Conservation (phyloP, 2,888 invertebrate species). For the Emesis furor region DNA sequence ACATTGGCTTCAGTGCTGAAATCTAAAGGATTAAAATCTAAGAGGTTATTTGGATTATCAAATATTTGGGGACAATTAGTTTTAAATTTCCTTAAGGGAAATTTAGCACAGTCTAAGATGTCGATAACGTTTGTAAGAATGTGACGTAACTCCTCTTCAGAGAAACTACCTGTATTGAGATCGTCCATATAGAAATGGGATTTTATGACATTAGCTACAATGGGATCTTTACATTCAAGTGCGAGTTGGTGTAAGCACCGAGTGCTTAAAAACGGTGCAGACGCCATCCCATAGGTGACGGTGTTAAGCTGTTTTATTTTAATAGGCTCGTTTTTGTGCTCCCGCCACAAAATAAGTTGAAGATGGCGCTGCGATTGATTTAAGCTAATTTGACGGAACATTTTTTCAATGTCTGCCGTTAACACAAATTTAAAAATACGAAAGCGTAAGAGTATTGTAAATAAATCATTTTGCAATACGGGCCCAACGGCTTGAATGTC, state of each 20-base stretch:
- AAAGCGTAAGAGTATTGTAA: constrained; percentile 17
- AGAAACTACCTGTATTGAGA: background rate
- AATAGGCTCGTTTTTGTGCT: constrained; percentile 22
- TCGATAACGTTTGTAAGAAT: background rate
- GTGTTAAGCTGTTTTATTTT: constrained; percentile 30
- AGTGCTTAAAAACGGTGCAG: constrained; percentile 47
- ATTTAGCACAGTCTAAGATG: background rate
- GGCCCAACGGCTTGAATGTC: constrained; percentile 34
- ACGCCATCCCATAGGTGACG: constrained; percentile 41
- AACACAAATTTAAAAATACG: background rate
- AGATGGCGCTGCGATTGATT: constrained; percentile 50
- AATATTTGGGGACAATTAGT: background rate
- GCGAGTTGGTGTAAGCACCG: constrained; percentile 41
- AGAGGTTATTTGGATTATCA: background rate
- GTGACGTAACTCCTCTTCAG: background rate
- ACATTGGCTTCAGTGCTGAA: background rate
- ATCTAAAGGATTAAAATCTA: background rate
- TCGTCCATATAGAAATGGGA: background rate
- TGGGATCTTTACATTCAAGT: constrained; percentile 25
- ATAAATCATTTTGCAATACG: constrained; percentile 27
- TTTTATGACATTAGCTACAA: background rate
- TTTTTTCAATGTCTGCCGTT: background rate
- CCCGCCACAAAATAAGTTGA: constrained; percentile 64
- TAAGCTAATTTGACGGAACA: constrained; percentile 23
- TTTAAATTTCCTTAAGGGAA: background rate